These are phyloP conservation scores for Mimas tiliae DNA, from an alignment of 2,888 invertebrate genomes.

Conservation along the genomic window DNA sequence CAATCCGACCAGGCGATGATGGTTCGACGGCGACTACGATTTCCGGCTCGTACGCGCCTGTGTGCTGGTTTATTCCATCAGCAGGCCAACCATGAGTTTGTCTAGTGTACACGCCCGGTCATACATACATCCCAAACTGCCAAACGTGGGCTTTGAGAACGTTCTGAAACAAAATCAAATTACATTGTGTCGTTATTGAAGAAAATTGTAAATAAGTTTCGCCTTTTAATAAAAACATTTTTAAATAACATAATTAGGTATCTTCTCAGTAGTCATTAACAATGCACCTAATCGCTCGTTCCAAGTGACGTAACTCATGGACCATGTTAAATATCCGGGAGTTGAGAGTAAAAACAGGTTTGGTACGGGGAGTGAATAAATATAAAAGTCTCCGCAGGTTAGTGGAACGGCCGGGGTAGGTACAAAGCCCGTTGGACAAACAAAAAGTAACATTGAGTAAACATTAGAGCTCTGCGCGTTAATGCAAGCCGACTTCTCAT, in stretches of 20 bases:
- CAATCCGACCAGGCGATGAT: slow-evolving; percentile 68
- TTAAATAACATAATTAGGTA: neutral
- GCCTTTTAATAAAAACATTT: too few species aligned
- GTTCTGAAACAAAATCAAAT: neutral
- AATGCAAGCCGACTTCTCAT: slow-evolving; percentile 61
- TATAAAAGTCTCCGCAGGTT: slow-evolving; percentile 61
- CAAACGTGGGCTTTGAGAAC: neutral
- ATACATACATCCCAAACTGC: neutral
- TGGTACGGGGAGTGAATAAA: slow-evolving; percentile 45
- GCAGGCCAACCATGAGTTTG: too few species aligned
- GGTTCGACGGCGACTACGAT: slow-evolving; percentile 73
- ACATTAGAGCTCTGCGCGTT: slow-evolving; percentile 65
- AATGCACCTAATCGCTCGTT: slow-evolving; percentile 23
- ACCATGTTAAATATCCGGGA: slow-evolving; percentile 16
- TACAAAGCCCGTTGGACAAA: slow-evolving; percentile 68
- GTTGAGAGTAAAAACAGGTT: slow-evolving; percentile 46
- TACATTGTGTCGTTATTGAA: neutral
- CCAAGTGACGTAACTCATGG: slow-evolving; percentile 5
- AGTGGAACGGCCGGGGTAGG: slow-evolving; percentile 54
- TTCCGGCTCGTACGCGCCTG: slow-evolving; percentile 64
- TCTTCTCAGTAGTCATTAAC: neutral
- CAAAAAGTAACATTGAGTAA: slow-evolving; percentile 67
- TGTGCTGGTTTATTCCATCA: slow-evolving; percentile 59
- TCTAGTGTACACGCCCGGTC: slow-evolving; percentile 6
- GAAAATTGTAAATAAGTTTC: neutral